Percentiles rank a stretch among this genome's conserved stretches.
These are phyloP conservation scores for Brassicogethes aeneus DNA, from an alignment of 2,888 invertebrate species.

Conservation along the genomic window DNA sequence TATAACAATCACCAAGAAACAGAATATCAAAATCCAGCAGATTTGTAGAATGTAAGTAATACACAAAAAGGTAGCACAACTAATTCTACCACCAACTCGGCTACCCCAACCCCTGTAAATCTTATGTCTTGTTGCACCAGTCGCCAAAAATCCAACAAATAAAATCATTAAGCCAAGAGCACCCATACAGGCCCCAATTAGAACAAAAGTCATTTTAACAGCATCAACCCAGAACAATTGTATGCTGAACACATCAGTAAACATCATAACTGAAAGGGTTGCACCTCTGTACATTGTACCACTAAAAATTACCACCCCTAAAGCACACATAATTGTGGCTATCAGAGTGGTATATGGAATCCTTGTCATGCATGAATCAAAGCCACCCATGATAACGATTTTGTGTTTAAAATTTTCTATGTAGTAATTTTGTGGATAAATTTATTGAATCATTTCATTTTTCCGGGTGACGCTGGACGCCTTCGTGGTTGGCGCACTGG, in stretches of 20 bases:
- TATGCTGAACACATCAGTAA: conserved; percentile 78
- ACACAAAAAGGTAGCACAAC: conserved; percentile 80
- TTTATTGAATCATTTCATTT: not conserved
- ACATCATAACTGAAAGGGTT: conserved; percentile 75
- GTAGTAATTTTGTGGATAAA: conserved; percentile 19
- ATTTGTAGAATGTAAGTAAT: conserved; percentile 80
- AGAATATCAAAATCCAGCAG: conserved; percentile 75
- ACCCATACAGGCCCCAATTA: conserved; percentile 84
- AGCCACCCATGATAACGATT: conserved; percentile 41
- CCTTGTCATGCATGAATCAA: conserved; percentile 78
- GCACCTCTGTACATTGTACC: conserved; percentile 90
- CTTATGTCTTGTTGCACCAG: conserved; percentile 86
- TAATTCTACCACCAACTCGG: conserved; percentile 81
- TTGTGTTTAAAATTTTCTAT: not conserved
- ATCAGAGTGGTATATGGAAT: conserved; percentile 93
- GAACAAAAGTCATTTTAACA: conserved; percentile 80
- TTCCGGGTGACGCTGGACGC: no score
- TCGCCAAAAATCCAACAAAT: conserved; percentile 85
- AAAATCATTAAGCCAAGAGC: conserved; percentile 86
- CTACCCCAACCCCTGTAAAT: conserved; percentile 88
- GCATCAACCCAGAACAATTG: conserved; percentile 82
- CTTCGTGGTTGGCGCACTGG: no score
- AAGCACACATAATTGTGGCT: conserved; percentile 88
- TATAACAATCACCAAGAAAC: conserved; percentile 75
- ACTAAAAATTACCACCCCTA: conserved; percentile 90